Conservation (phyloP, 1,140 invertebrate genomes). For the Macrosteles quadrilineatus region DNA sequence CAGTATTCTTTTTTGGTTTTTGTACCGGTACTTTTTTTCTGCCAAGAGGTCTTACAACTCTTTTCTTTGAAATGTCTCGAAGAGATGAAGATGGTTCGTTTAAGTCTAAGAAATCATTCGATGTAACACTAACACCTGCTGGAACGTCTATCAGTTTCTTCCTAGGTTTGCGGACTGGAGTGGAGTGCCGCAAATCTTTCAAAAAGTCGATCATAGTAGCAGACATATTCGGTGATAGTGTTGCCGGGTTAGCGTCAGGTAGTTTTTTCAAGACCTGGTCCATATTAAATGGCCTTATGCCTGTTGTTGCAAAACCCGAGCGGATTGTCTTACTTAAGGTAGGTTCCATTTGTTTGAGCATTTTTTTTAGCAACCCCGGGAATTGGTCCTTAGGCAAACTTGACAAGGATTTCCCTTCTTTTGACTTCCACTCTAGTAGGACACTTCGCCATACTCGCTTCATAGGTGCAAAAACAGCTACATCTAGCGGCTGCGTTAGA, state of each 20-base stretch:
- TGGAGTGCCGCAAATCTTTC: too few species aligned
- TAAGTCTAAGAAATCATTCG: too few species aligned
- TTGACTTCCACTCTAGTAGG: slow-evolving; percentile 19
- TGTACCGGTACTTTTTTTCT: too few species aligned
- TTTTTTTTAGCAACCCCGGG: slow-evolving; percentile 22
- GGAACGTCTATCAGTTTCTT: too few species aligned
- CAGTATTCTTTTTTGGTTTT: too few species aligned
- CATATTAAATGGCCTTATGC: background rate
- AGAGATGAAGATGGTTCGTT: too few species aligned
- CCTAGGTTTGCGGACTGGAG: too few species aligned
- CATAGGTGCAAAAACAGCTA: slow-evolving; percentile 46
- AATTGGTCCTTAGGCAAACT: slow-evolving; percentile 17
- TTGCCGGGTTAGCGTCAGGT: too few species aligned
- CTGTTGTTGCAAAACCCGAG: background rate
- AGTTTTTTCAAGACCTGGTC: background rate
- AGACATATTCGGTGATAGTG: background rate
- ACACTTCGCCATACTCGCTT: slow-evolving; percentile 47
- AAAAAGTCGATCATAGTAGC: too few species aligned
- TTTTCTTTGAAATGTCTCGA: too few species aligned
- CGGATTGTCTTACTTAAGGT: background rate
- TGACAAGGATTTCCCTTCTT: background rate
- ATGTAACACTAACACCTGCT: too few species aligned
- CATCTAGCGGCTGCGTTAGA: slow-evolving; percentile 50
- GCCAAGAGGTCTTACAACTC: too few species aligned
- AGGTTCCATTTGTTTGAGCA: background rate